Base-by-base conservation (phyloP, 2,888 invertebrate species). In the Quadriops clusia region DNA sequence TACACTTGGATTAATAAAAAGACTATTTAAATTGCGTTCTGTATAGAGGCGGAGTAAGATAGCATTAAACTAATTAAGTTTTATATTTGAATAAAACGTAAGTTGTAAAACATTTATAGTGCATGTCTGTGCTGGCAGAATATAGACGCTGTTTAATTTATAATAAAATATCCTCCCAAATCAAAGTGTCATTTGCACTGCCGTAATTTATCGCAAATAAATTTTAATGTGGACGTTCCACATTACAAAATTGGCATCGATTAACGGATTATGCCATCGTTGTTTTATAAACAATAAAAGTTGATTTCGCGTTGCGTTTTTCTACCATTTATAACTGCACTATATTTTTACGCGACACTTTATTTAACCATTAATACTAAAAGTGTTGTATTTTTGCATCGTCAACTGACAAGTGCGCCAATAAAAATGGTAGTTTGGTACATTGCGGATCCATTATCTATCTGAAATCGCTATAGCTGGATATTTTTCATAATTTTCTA, bases 201-300 rank as follows among this genome's bases (percentile, higher is more conserved):
- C 39, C 32, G 38, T 42, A 44, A 42, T 40, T 44, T 40, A 43
- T 39, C 33, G 34, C 36, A 32, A 41, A 43, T 44, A 43, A 42
- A 44, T 40, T 43, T 43, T 43, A 43, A 41, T 34, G 38, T 28
- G 34, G 30, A 34, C 37, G 35, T 33, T 32, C 33, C 36, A 36
- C 36, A 36, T 36, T 37, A 36, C 37, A 29, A 20, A 30, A 38
- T 34, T 25, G 41, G 34, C 32, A 36, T 36, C 36, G 35, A 40
- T 41, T 38, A 38, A 34, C 34, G 32, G 32, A 33, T 30, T 37
- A 39, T 37, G 30, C 36, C 35, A 26, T 26, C 26, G 26, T 26
- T 26, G 26, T 26, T 16, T 26, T 17, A 26, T 26, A 26, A 26
- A 26, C 26, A 26, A 26, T 26, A 26, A 12, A n/a, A 15, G 26